Conservation (phyloP, 2,113 vertebrate species). For the Psammodynastes pulverulentus region DNA sequence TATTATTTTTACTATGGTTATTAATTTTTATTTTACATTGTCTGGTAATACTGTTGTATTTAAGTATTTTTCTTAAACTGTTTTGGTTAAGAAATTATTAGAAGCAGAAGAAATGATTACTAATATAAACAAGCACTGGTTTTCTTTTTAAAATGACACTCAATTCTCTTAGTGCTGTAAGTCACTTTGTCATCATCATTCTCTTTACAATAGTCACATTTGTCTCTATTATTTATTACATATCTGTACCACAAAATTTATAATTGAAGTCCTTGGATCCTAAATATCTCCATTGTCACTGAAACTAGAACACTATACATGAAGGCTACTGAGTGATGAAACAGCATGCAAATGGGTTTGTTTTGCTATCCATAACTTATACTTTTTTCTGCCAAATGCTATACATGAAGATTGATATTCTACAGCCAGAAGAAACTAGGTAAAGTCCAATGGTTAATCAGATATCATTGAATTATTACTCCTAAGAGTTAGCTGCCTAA, state of each 20-base stretch:
- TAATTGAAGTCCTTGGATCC: not conserved
- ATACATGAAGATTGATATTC: not conserved
- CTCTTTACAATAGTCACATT: not conserved
- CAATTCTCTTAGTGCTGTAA: conserved; percentile 1
- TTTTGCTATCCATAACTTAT: not conserved
- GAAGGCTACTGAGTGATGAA: not conserved
- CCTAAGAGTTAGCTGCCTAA: not conserved
- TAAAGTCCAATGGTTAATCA: not conserved
- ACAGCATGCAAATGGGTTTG: not conserved
- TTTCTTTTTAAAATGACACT: not conserved
- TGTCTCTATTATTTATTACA: not conserved
- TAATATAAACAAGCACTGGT: not conserved
- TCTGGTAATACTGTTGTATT: not conserved
- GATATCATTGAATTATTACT: not conserved
- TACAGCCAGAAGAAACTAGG: not conserved
- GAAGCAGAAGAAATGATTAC: not conserved
- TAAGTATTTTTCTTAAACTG: too few species aligned
- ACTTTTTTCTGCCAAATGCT: not conserved
- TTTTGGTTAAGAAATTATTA: not conserved
- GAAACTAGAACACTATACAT: not conserved
- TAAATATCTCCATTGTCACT: not conserved
- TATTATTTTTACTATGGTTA: not conserved
- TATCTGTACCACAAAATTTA: not conserved
- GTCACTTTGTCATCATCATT: not conserved
- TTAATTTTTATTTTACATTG: not conserved